Conservation (phyloP, 2,797 vertebrate genomes). For the Buphagus erythrorhynchus region DNA sequence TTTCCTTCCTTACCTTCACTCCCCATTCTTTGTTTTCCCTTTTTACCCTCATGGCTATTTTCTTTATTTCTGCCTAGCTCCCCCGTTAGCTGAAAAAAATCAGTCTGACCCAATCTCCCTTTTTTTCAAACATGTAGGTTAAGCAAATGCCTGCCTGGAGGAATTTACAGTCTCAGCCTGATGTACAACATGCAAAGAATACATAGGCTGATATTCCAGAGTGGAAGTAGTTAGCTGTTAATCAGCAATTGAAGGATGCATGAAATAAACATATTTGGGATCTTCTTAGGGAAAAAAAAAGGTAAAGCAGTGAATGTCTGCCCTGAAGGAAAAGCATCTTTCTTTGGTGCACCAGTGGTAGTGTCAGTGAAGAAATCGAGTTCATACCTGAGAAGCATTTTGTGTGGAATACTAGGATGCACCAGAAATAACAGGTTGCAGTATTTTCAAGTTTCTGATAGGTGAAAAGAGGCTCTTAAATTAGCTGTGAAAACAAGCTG, state of each 20-base stretch:
- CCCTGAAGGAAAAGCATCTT: background rate
- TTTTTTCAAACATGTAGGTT: background rate
- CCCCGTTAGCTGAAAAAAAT: background rate
- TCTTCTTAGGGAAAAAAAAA: background rate
- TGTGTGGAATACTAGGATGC: background rate
- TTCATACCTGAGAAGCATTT: background rate
- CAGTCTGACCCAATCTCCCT: background rate
- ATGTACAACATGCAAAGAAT: background rate
- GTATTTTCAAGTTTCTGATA: background rate
- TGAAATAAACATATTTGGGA: background rate
- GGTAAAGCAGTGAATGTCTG: background rate
- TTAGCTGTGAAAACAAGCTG: background rate
- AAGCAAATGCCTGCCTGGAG: constrained; percentile 50
- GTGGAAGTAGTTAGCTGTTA: constrained; percentile 17
- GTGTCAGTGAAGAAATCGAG: background rate
- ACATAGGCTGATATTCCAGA: background rate
- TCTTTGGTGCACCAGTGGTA: constrained; percentile 1
- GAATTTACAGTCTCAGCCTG: constrained; percentile 20
- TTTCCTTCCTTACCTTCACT: background rate
- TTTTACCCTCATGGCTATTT: background rate
- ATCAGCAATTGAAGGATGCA: background rate
- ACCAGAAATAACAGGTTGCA: constrained; percentile 1
- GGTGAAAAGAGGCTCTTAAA: background rate
- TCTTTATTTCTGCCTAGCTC: background rate
- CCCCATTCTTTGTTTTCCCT: background rate